Percentiles rank a stretch among this genome's conserved stretches.
Evolutionary conservation across 2,113 vertebrate genomes (phyloP).

Genomic region (Heterochromis multidens): DNA sequence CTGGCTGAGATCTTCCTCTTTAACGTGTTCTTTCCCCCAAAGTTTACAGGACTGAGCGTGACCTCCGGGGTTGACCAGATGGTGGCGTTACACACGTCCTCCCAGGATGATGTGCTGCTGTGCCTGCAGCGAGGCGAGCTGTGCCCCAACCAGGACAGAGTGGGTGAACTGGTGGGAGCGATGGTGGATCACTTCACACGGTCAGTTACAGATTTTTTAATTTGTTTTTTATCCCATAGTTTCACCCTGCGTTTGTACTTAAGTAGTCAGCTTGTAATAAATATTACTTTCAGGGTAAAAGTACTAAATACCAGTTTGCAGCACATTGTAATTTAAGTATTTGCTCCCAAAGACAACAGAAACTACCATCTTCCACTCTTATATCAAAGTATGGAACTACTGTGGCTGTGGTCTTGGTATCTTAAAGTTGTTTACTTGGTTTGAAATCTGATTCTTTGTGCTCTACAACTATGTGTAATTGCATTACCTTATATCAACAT

Average conservation of each 20-base stretch:
- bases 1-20: background rate
- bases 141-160: constrained; percentile 75
- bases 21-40: accelerated
- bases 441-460: background rate
- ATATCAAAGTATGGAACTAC: background rate
- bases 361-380: background rate
- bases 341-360: background rate
- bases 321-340: background rate
- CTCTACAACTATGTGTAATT: background rate
- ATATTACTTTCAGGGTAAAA: background rate
- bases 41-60: constrained; percentile 87
- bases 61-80: constrained; percentile 85
- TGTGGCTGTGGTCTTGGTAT: accelerated
- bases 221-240: constrained; percentile 42
- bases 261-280: background rate
- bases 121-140: constrained; percentile 81
- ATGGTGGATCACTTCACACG: constrained; percentile 82
- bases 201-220: constrained; percentile 68
- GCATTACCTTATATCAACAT: background rate
- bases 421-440: background rate
- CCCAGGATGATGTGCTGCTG: constrained; percentile 80
- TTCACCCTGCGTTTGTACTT: background rate
- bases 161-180: constrained; percentile 88
- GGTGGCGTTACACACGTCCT: constrained; percentile 81
- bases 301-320: background rate